Evolutionary conservation across 2,113 vertebrate genomes (phyloP), one percentile per base, ranked within the genome.

Genomic region (Ifrita kowaldi): DNA sequence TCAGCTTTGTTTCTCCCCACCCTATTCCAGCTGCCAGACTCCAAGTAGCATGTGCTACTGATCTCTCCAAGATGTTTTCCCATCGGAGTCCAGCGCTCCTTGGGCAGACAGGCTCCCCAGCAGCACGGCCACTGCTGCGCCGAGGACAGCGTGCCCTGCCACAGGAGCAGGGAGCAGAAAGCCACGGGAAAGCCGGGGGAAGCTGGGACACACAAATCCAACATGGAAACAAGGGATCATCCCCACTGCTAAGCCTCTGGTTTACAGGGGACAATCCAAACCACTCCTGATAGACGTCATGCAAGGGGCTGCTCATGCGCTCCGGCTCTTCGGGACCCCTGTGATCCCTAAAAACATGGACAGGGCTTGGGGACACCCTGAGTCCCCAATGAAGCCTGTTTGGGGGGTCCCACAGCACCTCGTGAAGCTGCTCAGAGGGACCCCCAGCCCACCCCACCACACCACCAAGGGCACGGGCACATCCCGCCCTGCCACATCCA

Each of bases 41-140:
- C 95, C 94, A 94, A 95, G 95, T 93, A 94, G 94, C 95, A 97
- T 84, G 91, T 93, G 96, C 95, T 96, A 95, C 91, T 92, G 95
- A 96, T 95, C 77, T 41, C 39, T 84, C 60, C 94, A 96, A 97
- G 95, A 97, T 91, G 94, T 96, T 94, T 96, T 92, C 95, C 89
- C 91, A 82, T 44, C 1, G 44, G 93, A 92, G 30, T 69, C 89
- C 70, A 3, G 90, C 2, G 3, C 55, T 95, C 49, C 42, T 41
- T 8, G 11, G 64, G 89, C 76, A 89, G 90, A 33, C 13, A 15
- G 6, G 53, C 57, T 95, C 63, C 76, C 47, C 68, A 13, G 74
- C 69, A 55, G 77, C 63, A 1, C 9, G 1, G 75, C 32, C 75
- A 57, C 41, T 1, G 8, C 56, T 17, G 46, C 3, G 44, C 32